These are phyloP conservation scores for Nettapus auritus DNA, from an alignment of 2,113 vertebrate genomes.

Conservation along the genomic window DNA sequence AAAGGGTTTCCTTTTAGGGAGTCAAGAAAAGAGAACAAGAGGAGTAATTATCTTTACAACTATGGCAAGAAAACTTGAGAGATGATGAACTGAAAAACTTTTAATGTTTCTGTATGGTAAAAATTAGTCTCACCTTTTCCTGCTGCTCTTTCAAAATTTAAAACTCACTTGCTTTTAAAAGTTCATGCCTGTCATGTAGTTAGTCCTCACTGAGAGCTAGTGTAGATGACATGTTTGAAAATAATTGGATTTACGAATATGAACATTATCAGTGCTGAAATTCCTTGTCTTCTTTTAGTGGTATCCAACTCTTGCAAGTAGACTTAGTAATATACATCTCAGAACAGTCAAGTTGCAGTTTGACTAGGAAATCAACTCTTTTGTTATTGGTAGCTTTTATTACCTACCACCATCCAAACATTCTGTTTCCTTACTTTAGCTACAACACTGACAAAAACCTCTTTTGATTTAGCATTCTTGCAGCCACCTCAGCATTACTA, in stretches of 20 bases:
- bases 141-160: slow-evolving; percentile 27
- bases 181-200: slow-evolving; percentile 47
- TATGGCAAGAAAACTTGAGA: background rate
- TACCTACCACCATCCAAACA: background rate
- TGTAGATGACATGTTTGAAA: slow-evolving; percentile 39
- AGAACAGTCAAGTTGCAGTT: background rate
- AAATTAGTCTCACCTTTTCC: slow-evolving; percentile 47
- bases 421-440: background rate
- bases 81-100: slow-evolving; percentile 15
- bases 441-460: background rate
- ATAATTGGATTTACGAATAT: slow-evolving; percentile 34
- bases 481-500: background rate
- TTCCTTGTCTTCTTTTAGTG: background rate
- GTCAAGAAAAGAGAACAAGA: background rate
- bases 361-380: background rate
- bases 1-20: background rate
- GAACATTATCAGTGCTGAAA: slow-evolving; percentile 3
- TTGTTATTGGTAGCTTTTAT: background rate
- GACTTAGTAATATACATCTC: background rate
- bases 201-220: slow-evolving; percentile 40
- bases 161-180: slow-evolving; percentile 58
- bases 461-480: background rate
- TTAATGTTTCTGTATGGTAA: background rate
- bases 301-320: background rate
- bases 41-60: background rate